These are phyloP conservation scores for Henricia sp. DNA, from an alignment of 53 echinoderm and acorn worm species.

Conservation along the genomic window DNA sequence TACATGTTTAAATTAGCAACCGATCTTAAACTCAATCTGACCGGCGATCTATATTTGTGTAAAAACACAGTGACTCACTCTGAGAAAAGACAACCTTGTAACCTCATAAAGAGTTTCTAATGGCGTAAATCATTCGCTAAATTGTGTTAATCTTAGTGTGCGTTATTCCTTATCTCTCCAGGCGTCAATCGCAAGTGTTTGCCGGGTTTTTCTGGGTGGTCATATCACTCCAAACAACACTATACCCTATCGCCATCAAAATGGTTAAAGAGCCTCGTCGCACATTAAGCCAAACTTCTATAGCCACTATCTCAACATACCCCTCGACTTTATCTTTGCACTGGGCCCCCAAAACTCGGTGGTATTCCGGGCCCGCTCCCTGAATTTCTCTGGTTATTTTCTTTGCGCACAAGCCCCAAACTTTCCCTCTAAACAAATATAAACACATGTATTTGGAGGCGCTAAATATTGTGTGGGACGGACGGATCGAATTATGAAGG, in stretches of 20 bases:
- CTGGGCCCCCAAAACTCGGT: not conserved
- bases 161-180: no score
- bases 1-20: no score
- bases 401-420: constrained; percentile 22
- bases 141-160: no score
- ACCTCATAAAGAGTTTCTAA: no score
- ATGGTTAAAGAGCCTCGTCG: not conserved
- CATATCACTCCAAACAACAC: not conserved
- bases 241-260: not conserved
- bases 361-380: not conserved
- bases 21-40: no score
- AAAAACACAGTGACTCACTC: no score
- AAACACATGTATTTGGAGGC: constrained; percentile 44
- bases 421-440: constrained; percentile 45
- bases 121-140: no score
- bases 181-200: not conserved
- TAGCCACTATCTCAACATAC: constrained; percentile 3
- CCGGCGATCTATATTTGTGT: no score
- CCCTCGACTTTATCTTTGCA: not conserved
- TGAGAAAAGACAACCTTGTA: no score
- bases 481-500: constrained; percentile 10
- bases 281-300: not conserved
- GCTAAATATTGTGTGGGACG: constrained; percentile 42
- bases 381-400: constrained; percentile 43
- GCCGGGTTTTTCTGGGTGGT: constrained; percentile 6